These are phyloP conservation scores for Argynnis bischoffii DNA, from an alignment of 2,888 invertebrate genomes.

Conservation along the genomic window DNA sequence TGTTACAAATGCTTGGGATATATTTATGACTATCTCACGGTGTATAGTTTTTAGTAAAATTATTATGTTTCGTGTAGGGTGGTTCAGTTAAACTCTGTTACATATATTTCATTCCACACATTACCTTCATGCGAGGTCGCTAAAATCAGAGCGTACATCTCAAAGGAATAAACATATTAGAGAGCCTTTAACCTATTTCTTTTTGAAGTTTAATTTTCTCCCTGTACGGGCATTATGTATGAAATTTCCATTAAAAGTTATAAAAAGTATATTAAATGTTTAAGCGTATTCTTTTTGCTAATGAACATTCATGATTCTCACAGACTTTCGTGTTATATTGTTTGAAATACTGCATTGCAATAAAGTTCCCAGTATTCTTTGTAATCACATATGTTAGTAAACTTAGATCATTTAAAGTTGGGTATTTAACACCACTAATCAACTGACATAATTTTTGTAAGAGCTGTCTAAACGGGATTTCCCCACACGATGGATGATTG, in stretches of 20 bases:
- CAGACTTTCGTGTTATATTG: background rate
- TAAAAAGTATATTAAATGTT: too few species aligned
- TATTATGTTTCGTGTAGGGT: background rate
- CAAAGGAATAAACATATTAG: slow-evolving; percentile 30
- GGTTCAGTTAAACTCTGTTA: background rate
- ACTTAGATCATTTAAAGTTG: background rate
- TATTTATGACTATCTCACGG: too few species aligned
- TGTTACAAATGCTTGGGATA: too few species aligned
- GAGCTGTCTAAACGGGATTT: too few species aligned
- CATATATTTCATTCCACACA: slow-evolving; percentile 25
- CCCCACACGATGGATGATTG: too few species aligned
- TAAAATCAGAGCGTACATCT: slow-evolving; percentile 25
- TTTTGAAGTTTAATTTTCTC: slow-evolving; percentile 10
- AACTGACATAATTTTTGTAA: too few species aligned
- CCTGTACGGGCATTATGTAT: background rate
- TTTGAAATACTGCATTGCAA: background rate
- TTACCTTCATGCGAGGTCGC: slow-evolving; percentile 26
- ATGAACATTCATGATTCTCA: background rate
- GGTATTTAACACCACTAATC: background rate
- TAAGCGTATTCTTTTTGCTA: too few species aligned
- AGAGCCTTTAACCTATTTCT: slow-evolving; percentile 36
- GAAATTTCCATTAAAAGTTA: too few species aligned
- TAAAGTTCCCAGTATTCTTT: slow-evolving; percentile 2
- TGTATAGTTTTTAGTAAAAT: too few species aligned
- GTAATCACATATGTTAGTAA: background rate